Evolutionary conservation across 2,888 invertebrate species (phyloP), one percentile per base, ranked within the genome.

Genomic region (Protophormia terraenovae): DNA sequence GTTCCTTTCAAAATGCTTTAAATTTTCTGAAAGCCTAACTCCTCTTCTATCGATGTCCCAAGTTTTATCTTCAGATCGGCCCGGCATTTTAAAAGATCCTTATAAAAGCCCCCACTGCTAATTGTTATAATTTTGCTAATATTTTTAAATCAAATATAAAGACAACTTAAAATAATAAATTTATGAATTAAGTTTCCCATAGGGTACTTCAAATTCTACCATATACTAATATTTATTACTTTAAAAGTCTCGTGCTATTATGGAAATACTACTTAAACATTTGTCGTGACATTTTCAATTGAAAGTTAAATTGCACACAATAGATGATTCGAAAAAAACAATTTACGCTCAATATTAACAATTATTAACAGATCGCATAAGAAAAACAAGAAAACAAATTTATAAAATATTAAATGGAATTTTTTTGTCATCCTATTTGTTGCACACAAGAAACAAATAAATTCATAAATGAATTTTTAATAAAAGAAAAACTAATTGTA

Each of bases 251-350:
- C 72, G 72, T 72, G 29, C 55, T 72, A 16, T 41, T 27, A 6
- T 55, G 29, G 29, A 16, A 41, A 71, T 16, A 41, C 12, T 22
- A 1, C n/a, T 38, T 3, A 35, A 47, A 73, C 45, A 38, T 67
- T 71, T 69, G 12, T 64, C 45, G 64, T 82, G 76, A 76, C 69
- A 82, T 55, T 69, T 82, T 77, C 29, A 77, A 77, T 77, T 82
- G 32, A 66, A 47, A 66, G 41, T 47, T 66, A 45, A 75, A 75
- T 67, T 67, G 67, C 71, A 76, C 2, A 76, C 69, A 82, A 76
- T 71, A 76, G 41, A 69, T 64, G 53, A 76, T 62, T 76, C 27
- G 45, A 72, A 32, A 60, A n/a, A 62, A 66, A 41, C 47, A 75
- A 75, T 60, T 75, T 58, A 38, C 53, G 19, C 12, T 72, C 73